Conservation (phyloP, 2,797 vertebrate species). For the Galago senegalensis region DNA sequence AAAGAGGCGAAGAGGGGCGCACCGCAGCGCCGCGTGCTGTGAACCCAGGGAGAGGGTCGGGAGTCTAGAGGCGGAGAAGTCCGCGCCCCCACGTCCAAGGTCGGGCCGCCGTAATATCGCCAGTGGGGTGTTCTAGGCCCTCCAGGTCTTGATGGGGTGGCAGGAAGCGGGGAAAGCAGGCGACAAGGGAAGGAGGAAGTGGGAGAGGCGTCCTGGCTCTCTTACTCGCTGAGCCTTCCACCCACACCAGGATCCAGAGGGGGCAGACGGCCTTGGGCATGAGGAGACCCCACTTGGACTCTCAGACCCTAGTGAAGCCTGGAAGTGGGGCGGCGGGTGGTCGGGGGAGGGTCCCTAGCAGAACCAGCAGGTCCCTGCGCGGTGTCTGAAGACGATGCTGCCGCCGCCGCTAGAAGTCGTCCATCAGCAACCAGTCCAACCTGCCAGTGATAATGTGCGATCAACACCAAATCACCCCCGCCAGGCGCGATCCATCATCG, state of each 20-base stretch:
- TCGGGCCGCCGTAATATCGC: slow-evolving; percentile 3
- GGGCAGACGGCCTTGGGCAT: slow-evolving; percentile 37
- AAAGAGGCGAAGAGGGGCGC: slow-evolving; percentile 80
- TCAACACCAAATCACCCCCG: slow-evolving; percentile 93
- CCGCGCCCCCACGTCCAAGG: not conserved
- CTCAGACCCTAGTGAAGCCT: not conserved
- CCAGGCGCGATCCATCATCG: slow-evolving; percentile 92
- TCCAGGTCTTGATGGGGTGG: slow-evolving; percentile 58
- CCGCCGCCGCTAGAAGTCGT: slow-evolving; percentile 91
- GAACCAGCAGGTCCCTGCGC: slow-evolving; percentile 83
- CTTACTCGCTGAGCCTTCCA: not conserved
- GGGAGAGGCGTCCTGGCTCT: slow-evolving; percentile 57
- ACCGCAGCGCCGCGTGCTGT: slow-evolving; percentile 56
- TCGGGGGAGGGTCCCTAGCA: slow-evolving; percentile 72
- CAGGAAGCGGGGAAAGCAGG: not conserved
- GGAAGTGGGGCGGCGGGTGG: not conserved
- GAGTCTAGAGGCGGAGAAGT: not conserved
- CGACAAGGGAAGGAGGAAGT: slow-evolving; percentile 68
- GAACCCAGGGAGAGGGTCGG: slow-evolving; percentile 59
- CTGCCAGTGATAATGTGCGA: slow-evolving; percentile 94
- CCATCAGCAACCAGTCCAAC: slow-evolving; percentile 92
- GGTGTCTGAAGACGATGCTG: slow-evolving; percentile 85
- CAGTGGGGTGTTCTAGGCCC: slow-evolving; percentile 50
- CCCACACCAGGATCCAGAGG: not conserved
- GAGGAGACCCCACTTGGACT: not conserved